phyloP scores from a whole-genome alignment of 2,888 invertebrate species.

The Chloroclystis v-ata region DNA sequence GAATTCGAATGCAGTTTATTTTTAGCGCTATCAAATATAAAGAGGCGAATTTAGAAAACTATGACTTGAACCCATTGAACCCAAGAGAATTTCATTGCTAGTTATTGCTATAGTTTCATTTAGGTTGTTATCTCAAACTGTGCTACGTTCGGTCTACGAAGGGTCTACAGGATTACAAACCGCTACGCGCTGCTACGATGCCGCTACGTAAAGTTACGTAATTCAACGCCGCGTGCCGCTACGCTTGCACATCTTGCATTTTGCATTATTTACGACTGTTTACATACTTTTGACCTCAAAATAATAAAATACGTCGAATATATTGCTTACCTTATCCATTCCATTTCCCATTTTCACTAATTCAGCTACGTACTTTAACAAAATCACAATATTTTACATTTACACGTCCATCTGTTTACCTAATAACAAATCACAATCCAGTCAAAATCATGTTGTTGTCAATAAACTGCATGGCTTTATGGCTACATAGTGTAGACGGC shows the following conservation, averaged over 20 bases:
- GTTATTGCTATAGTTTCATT: too few relatives aligned
- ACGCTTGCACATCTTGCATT: constrained; percentile 31
- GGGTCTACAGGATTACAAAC: constrained; percentile 32
- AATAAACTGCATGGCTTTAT: constrained; percentile 42
- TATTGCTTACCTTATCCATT: constrained; percentile 89
- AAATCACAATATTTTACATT: constrained; percentile 45
- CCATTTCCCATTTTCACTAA: constrained; percentile 86
- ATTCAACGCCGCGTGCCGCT: constrained; percentile 23
- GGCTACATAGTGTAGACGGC: constrained; percentile 74
- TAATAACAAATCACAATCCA: constrained; percentile 37
- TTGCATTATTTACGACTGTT: constrained; percentile 2
- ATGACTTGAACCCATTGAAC: too few relatives aligned
- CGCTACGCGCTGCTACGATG: constrained; percentile 39
- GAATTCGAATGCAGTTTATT: too few relatives aligned
- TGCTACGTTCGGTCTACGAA: constrained; percentile 11
- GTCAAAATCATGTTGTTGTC: constrained; percentile 63
- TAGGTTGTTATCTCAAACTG: neutral
- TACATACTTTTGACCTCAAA: too few relatives aligned
- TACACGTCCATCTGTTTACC: constrained; percentile 43
- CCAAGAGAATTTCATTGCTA: too few relatives aligned
- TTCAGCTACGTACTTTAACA: constrained; percentile 39
- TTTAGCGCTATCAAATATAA: too few relatives aligned
- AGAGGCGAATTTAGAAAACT: too few relatives aligned
- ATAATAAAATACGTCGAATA: too few relatives aligned
- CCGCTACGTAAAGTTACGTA: constrained; percentile 43